Conservation (phyloP, 2,113 vertebrate genomes). For the Pantherophis guttatus region DNA sequence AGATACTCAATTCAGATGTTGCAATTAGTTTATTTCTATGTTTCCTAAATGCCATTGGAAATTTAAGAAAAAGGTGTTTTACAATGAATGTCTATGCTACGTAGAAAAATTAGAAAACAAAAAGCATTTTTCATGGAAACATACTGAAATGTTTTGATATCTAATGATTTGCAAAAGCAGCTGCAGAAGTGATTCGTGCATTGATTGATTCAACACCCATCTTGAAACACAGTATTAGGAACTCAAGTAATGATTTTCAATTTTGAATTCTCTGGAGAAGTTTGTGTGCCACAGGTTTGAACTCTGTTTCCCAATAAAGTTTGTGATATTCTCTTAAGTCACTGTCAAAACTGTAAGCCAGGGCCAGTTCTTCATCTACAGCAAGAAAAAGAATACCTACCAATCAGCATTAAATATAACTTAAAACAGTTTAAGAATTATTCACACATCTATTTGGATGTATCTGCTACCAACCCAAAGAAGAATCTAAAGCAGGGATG, state of each 20-base stretch:
- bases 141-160: background rate
- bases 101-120: background rate
- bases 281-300: slow-evolving; percentile 84
- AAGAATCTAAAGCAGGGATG: background rate
- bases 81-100: slow-evolving; percentile 17
- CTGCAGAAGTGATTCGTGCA: background rate
- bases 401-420: background rate
- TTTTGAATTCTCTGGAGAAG: slow-evolving; percentile 76
- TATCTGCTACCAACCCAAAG: background rate
- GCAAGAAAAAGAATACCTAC: slow-evolving; percentile 31
- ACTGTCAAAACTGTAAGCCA: slow-evolving; percentile 69
- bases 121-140: slow-evolving; percentile 7
- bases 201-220: background rate
- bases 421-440: background rate
- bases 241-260: slow-evolving; percentile 46
- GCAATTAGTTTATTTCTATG: slow-evolving; percentile 10
- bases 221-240: slow-evolving; percentile 51
- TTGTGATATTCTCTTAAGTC: slow-evolving; percentile 74
- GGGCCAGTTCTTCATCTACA: slow-evolving; percentile 78
- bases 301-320: slow-evolving; percentile 87
- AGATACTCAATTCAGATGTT: background rate
- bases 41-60: background rate
- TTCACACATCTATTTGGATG: background rate
- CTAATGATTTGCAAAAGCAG: background rate
- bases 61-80: background rate